Conservation (phyloP, 2,888 invertebrate species). For the Lycaena phlaeas region DNA sequence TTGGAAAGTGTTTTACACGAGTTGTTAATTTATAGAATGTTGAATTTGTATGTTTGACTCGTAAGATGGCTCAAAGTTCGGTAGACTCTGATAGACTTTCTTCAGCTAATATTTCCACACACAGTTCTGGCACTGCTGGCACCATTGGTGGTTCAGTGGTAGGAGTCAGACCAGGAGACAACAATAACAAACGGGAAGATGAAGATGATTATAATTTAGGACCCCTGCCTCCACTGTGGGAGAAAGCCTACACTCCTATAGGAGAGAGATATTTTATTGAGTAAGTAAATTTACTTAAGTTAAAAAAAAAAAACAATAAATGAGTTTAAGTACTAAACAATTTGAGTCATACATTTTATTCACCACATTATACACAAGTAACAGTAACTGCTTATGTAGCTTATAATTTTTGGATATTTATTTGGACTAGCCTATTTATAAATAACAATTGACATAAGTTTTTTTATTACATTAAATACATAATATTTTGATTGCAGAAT, state of each 20-base stretch:
- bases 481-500: no score
- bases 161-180: conserved; percentile 55
- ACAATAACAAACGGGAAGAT: conserved; percentile 60
- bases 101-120: conserved; percentile 63
- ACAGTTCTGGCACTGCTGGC: conserved; percentile 63
- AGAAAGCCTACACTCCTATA: conserved; percentile 96
- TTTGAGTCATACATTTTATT: no score
- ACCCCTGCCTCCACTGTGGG: conserved; percentile 96
- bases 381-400: no score
- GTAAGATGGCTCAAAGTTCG: conserved; percentile 56
- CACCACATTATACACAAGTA: no score
- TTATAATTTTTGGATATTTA: no score
- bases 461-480: no score
- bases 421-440: no score
- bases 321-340: no score
- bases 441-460: no score
- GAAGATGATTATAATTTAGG: conserved; percentile 87
- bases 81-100: conserved; percentile 65
- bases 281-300: conserved; percentile 68
- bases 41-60: conserved; percentile 7
- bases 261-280: conserved; percentile 99
- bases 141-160: conserved; percentile 63
- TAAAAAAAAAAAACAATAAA: no score
- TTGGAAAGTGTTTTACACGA: conserved; percentile 19
- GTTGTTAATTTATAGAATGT: conserved; percentile 14